A percentile compares a stretch with the other conserved stretches of the same genome.
phyloP scores from a whole-genome alignment of 2,113 vertebrate genomes.

The Paradisaea rubra region DNA sequence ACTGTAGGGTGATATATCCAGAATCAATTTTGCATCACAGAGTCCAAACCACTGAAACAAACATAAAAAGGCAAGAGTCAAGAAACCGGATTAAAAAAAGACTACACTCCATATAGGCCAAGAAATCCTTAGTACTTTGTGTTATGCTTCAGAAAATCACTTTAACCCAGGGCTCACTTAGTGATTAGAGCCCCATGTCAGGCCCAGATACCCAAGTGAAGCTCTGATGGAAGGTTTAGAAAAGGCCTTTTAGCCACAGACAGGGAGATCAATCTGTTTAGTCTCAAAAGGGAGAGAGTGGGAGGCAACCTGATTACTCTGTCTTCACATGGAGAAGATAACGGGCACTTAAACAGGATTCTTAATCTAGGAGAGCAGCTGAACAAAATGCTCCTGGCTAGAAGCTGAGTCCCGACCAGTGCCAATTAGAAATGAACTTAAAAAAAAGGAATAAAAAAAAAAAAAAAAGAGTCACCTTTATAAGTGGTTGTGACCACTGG shows the following conservation, averaged over 20 bases:
- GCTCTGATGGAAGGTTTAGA: slow-evolving; percentile 22
- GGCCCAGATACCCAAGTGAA: background rate
- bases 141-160: background rate
- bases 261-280: slow-evolving; percentile 30
- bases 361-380: background rate
- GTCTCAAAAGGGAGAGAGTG: background rate
- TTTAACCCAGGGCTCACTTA: slow-evolving; percentile 13
- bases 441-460: background rate
- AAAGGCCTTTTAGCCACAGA: slow-evolving; percentile 31
- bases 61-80: background rate
- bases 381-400: background rate
- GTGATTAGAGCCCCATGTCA: background rate
- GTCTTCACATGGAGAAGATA: slow-evolving; percentile 1
- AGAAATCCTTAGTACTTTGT: background rate
- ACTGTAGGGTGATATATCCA: background rate
- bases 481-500: background rate
- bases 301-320: slow-evolving; percentile 12
- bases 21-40: background rate
- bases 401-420: background rate
- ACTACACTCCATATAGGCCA: background rate
- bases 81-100: background rate
- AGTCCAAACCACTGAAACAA: background rate
- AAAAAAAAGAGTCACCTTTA: background rate
- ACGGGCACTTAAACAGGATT: background rate
- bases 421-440: background rate